These are phyloP conservation scores for Mechanitis mazaeus DNA, from an alignment of 2,888 invertebrate genomes.

Conservation along the genomic window DNA sequence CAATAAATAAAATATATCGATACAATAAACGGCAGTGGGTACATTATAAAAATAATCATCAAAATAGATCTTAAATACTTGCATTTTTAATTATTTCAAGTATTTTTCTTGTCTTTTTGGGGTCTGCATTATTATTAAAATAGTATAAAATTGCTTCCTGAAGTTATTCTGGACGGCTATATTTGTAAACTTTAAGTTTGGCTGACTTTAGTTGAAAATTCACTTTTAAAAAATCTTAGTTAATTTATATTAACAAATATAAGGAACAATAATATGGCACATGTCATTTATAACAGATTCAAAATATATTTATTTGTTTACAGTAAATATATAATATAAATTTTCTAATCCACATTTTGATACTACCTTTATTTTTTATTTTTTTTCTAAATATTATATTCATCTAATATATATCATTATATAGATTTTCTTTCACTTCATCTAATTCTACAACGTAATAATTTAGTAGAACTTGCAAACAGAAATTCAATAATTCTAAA, in stretches of 20 bases:
- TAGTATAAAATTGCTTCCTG: too few species aligned
- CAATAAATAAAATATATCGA: slow-evolving; percentile 17
- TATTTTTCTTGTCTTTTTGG: neutral
- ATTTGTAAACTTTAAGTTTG: neutral
- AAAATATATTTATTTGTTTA: neutral
- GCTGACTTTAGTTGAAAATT: neutral
- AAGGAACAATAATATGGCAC: slow-evolving; percentile 5
- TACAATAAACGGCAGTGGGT: slow-evolving; percentile 29
- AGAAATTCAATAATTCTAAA: too few species aligned
- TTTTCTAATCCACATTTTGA: too few species aligned
- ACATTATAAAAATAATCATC: slow-evolving; percentile 23
- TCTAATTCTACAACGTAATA: too few species aligned
- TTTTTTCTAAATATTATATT: too few species aligned
- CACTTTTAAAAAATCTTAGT: neutral
- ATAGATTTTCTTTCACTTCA: too few species aligned
- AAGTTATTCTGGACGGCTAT: too few species aligned
- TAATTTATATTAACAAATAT: neutral
- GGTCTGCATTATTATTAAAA: too few species aligned
- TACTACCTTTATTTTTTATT: too few species aligned
- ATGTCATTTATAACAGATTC: neutral
- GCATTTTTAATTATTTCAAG: neutral
- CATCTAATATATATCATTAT: too few species aligned
- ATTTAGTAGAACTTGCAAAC: too few species aligned
- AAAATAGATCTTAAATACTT: neutral
- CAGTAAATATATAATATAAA: neutral